A percentile compares a stretch with the other conserved stretches of the same genome.
Evolutionary conservation across 1,140 invertebrate species (phyloP).

Genomic region (Anoplolepis gracilipes): DNA sequence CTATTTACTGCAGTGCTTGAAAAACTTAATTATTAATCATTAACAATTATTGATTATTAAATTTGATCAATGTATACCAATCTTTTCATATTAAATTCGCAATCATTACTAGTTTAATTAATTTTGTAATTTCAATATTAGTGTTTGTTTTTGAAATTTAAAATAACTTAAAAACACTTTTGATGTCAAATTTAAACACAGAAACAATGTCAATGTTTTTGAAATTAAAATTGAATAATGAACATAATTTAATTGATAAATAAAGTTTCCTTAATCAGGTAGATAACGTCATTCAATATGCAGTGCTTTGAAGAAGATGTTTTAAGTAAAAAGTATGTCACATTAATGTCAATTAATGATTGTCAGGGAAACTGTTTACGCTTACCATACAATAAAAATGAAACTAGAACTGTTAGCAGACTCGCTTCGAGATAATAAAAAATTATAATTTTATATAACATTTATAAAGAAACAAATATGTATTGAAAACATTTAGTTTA

Average conservation of each 20-base stretch:
- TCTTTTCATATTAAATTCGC: neutral
- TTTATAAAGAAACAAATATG: neutral
- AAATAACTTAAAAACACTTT: neutral
- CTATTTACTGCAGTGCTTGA: neutral
- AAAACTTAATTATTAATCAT: neutral
- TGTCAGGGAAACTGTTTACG: neutral
- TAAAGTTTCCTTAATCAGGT: neutral
- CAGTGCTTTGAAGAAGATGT: neutral
- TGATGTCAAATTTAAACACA: neutral
- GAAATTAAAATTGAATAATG: neutral
- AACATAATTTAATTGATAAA: neutral
- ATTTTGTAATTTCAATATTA: neutral
- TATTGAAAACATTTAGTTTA: neutral
- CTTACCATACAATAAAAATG: neutral
- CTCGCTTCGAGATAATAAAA: slow-evolving; percentile 16
- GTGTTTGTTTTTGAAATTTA: neutral
- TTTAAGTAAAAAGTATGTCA: neutral
- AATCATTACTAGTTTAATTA: neutral
- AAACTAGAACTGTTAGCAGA: slow-evolving; percentile 24
- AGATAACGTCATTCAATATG: slow-evolving; percentile 35
- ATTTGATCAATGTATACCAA: neutral
- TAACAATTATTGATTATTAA: neutral
- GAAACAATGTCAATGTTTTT: neutral
- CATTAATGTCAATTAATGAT: slow-evolving; percentile 49
- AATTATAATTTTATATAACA: neutral